phyloP scores from a whole-genome alignment of 2,113 vertebrate species.

The Pelmatolapia mariae region DNA sequence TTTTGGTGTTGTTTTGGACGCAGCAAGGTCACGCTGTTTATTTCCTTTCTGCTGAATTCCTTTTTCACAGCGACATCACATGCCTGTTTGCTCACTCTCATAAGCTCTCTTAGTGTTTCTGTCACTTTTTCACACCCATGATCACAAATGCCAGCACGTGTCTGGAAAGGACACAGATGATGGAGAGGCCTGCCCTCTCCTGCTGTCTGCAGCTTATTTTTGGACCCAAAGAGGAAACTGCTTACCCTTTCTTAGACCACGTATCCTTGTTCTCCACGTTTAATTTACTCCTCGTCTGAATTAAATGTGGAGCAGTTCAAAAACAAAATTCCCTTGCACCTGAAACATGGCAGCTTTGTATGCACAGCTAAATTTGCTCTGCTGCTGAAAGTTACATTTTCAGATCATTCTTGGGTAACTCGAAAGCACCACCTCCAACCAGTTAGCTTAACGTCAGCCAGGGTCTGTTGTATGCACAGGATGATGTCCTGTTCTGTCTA shows the following conservation, averaged over 20 bases:
- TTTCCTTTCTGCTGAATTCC: slow-evolving; percentile 2
- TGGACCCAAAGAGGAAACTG: not conserved
- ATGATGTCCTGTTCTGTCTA: not conserved
- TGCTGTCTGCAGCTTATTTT: not conserved
- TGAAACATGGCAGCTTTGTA: not conserved
- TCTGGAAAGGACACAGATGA: not conserved
- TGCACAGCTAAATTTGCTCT: not conserved
- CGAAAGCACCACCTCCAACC: rapidly evolving
- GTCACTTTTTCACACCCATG: not conserved
- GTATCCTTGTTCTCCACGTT: not conserved
- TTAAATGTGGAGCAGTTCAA: not conserved
- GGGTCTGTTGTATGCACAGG: not conserved
- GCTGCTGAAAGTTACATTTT: not conserved
- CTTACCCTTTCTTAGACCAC: not conserved
- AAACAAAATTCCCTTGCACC: not conserved
- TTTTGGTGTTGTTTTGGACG: not conserved
- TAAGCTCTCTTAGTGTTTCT: not conserved
- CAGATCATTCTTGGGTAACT: not conserved
- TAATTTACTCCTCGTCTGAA: not conserved
- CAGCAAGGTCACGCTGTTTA: slow-evolving; percentile 36
- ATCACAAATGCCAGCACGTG: not conserved
- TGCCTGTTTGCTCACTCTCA: not conserved
- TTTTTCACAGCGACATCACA: not conserved
- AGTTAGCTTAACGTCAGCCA: not conserved
- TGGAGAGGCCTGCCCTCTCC: not conserved